Conservation (phyloP, 2,888 invertebrate genomes). For the Ophion ellenae region DNA sequence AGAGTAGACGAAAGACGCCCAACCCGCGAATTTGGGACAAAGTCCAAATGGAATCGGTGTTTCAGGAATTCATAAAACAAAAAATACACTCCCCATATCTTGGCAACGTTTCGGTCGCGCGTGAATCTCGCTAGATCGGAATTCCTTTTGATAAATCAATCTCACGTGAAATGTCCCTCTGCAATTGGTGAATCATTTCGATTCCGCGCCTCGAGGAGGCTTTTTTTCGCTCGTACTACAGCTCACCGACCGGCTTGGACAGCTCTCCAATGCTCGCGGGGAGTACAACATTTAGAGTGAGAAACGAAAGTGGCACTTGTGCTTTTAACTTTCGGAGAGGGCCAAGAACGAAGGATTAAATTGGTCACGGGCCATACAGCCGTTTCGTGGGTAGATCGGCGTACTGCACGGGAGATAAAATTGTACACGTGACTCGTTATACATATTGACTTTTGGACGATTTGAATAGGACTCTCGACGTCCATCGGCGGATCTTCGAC, state of each 20-base stretch:
- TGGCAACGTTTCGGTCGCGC: neutral
- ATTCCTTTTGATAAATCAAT: conserved; percentile 62
- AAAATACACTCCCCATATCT: neutral
- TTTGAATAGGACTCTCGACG: conserved; percentile 43
- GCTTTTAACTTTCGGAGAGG: neutral
- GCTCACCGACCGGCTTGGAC: neutral
- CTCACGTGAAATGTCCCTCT: conserved; percentile 46
- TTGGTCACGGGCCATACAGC: conserved; percentile 19
- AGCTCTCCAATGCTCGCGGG: neutral
- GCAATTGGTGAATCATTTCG: conserved; percentile 26
- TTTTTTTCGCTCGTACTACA: conserved; percentile 5
- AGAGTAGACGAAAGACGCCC: conserved; percentile 25
- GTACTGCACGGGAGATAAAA: conserved; percentile 31
- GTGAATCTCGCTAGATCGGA: conserved; percentile 41
- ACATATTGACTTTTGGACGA: neutral
- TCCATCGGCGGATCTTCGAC: conserved; percentile 20
- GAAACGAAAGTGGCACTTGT: neutral
- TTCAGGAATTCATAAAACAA: conserved; percentile 9
- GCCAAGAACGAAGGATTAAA: neutral
- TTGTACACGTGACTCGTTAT: conserved; percentile 1
- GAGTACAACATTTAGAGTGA: neutral
- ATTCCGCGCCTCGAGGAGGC: too few relatives aligned
- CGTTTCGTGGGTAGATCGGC: conserved; percentile 27
- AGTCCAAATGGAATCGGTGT: conserved; percentile 40
- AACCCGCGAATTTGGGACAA: conserved; percentile 53